These are phyloP conservation scores for Protomyctophum bolini DNA, from an alignment of 2,113 vertebrate species.

Conservation along the genomic window DNA sequence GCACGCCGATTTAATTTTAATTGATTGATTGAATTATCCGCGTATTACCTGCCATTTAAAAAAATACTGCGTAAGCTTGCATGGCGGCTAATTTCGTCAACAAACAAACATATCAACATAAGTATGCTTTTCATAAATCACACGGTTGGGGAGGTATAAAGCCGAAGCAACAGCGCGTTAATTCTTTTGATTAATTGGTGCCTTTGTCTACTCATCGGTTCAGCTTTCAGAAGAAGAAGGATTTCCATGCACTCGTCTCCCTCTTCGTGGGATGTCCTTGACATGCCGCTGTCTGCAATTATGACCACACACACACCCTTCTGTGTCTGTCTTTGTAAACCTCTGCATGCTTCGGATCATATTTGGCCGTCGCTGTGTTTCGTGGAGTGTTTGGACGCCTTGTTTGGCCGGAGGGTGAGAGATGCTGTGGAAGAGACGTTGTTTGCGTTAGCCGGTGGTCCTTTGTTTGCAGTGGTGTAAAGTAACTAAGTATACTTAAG, in stretches of 20 bases:
- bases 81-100: too few species aligned
- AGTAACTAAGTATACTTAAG: too few species aligned
- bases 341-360: background rate
- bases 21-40: too few species aligned
- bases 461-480: too few species aligned
- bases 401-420: conserved; percentile 14
- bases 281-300: background rate
- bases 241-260: background rate
- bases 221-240: too few species aligned
- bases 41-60: too few species aligned
- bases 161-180: background rate
- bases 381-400: conserved; percentile 16
- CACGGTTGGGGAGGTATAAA: background rate
- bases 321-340: conserved; percentile 4
- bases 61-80: too few species aligned
- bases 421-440: conserved; percentile 22
- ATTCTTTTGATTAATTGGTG: background rate
- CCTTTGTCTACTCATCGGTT: background rate
- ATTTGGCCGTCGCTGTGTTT: background rate
- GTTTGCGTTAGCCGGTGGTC: too few species aligned
- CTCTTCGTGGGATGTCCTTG: background rate
- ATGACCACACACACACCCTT: background rate
- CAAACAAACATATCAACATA: too few species aligned
- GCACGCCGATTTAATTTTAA: too few species aligned
- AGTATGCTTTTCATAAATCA: background rate